These are phyloP conservation scores for Creontiades dilutus DNA, from an alignment of 2,888 invertebrate genomes.

Conservation along the genomic window DNA sequence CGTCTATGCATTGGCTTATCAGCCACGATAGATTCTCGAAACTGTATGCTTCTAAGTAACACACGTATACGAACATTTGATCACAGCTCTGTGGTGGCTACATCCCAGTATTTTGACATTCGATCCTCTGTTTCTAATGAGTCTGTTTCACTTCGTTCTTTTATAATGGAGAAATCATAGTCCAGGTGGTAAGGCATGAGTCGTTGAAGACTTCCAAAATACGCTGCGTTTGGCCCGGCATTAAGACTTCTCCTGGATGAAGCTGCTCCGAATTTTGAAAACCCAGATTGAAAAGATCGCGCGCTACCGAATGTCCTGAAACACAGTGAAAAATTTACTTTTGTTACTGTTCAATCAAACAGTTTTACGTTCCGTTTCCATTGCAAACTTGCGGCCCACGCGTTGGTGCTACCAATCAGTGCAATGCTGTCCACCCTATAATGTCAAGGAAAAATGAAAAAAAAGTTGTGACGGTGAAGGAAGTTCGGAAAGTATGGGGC, in stretches of 20 bases:
- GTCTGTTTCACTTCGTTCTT: constrained; percentile 87
- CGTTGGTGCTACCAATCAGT: no score
- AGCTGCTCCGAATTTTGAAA: constrained; percentile 66
- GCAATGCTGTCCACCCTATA: no score
- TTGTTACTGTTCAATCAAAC: neutral
- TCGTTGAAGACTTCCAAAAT: constrained; percentile 91
- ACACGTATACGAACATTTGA: neutral
- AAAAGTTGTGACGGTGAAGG: no score
- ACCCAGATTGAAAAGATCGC: constrained; percentile 69
- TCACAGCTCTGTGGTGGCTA: constrained; percentile 90
- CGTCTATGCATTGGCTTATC: no score
- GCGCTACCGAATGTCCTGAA: constrained; percentile 73
- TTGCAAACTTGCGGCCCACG: no score
- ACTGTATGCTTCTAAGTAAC: no score
- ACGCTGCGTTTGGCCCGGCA: constrained; percentile 91
- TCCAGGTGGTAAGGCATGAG: constrained; percentile 91
- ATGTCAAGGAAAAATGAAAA: no score
- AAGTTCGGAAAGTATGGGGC: no score
- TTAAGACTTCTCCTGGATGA: constrained; percentile 78
- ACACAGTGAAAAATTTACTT: neutral
- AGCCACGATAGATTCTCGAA: no score
- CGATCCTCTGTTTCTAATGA: constrained; percentile 89
- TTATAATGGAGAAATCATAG: constrained; percentile 90
- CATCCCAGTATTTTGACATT: constrained; percentile 95
- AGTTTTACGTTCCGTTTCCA: no score